Percentiles rank a stretch among this genome's conserved stretches.
These are phyloP conservation scores for Idaea straminata DNA, from an alignment of 2,888 invertebrate genomes.

Conservation along the genomic window DNA sequence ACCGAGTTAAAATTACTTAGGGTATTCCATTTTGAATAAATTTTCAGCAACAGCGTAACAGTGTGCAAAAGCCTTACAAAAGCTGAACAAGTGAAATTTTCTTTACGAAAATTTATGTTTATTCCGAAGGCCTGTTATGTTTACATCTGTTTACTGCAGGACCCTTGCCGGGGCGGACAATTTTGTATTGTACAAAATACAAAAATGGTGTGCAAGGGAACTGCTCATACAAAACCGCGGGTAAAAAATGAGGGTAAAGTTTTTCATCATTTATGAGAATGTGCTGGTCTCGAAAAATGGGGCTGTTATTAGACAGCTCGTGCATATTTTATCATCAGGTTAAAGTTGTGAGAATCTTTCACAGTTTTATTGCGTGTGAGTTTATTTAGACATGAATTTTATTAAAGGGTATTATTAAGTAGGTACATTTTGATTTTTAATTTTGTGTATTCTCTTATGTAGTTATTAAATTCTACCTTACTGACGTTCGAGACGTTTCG, in stretches of 20 bases:
- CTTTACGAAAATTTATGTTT: slow-evolving; percentile 25
- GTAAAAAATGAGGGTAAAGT: background rate
- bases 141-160: background rate
- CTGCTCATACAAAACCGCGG: background rate
- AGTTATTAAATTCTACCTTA: too few relatives aligned
- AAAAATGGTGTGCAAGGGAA: background rate
- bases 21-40: slow-evolving; percentile 23
- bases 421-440: too few relatives aligned
- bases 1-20: slow-evolving; percentile 20
- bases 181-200: background rate
- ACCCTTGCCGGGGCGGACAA: background rate
- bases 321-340: background rate
- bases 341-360: background rate
- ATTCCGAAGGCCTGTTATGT: slow-evolving; percentile 18
- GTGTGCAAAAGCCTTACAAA: slow-evolving; percentile 14
- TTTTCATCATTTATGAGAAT: slow-evolving; percentile 1
- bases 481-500: too few relatives aligned
- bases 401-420: too few relatives aligned
- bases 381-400: too few relatives aligned
- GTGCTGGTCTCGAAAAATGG: background rate
- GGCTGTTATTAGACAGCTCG: background rate
- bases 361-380: background rate
- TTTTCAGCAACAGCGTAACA: slow-evolving; percentile 18
- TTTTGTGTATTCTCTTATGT: too few relatives aligned
- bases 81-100: slow-evolving; percentile 22